Evolutionary conservation across 1,140 invertebrate genomes (phyloP), one percentile per base, ranked within the genome.

Genomic region (Cryptotermes secundus): DNA sequence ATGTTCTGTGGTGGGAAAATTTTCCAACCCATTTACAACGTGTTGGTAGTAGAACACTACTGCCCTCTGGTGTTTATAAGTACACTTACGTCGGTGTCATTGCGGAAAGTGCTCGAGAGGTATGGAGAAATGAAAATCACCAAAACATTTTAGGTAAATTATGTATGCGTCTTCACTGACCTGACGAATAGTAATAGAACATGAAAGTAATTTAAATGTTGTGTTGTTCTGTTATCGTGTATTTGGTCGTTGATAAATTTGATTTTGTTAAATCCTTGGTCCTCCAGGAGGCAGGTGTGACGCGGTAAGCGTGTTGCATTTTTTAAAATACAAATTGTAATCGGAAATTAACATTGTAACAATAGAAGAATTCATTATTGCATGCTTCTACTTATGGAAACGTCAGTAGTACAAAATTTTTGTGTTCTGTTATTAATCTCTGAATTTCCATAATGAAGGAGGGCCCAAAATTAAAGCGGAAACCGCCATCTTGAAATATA

Each of bases 221-320:
- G 7, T 31, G 14, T 31, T 72, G 16, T 72, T 72, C 1, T n/a
- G 26, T 72, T 26, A 31, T 31, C n/a, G 9, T 6, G 10, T 31
- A 72, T 31, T 26, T 72, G 59, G n/a, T 72, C n/a, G 9, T 26
- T 72, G 59, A 72, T 31, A 14, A 31, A 31, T 72, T 26, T 72
- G 26, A 16, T 72, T 72, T 72, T 72, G 59, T 14, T 72, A 72
- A 72, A n/a, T 72, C 59, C 26, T 31, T 31, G 59, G 59, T 72
- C 59, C 26, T 2, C 7, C 45, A n/a, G 59, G 85, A 86, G 84
- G 85, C 84, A 34, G 86, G 79, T 81, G 80, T 79, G 80, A 83
- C n/a, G 53, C 38, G 72, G 45, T 31, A 85, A 83, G 86, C 85
- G 79, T 80, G 79, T 85, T 84, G 36, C 83, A 85, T 82, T 83